phyloP scores from a whole-genome alignment of 2,888 invertebrate genomes.

The Eilema depressum region DNA sequence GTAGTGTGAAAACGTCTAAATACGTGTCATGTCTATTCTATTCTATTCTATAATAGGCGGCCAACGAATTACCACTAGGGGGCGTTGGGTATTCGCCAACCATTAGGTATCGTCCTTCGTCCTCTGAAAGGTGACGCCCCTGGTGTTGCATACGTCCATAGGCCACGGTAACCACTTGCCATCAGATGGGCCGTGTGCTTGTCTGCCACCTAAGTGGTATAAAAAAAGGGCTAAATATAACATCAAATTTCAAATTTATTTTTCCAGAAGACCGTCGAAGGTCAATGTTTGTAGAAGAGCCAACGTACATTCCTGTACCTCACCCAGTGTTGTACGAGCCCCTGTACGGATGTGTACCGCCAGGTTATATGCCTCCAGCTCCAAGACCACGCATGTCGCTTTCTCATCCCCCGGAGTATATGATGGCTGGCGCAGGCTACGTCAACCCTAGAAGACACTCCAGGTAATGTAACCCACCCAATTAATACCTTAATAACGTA shows the following conservation, averaged over 20 bases:
- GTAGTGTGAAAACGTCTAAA: too few relatives aligned
- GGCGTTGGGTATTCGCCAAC: too few relatives aligned
- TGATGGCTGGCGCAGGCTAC: slow-evolving; percentile 69
- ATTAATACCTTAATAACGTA: background rate
- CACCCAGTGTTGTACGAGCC: slow-evolving; percentile 79
- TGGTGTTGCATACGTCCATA: too few relatives aligned
- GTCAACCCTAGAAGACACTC: slow-evolving; percentile 75
- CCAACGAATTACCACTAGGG: too few relatives aligned
- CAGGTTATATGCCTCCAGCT: slow-evolving; percentile 69
- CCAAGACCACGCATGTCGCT: slow-evolving; percentile 75
- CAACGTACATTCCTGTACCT: slow-evolving; percentile 65
- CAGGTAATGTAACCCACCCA: slow-evolving; percentile 61
- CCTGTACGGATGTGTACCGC: slow-evolving; percentile 71
- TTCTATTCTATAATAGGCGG: too few relatives aligned
- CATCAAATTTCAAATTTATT: background rate
- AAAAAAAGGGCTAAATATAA: background rate
- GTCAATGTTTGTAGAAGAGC: slow-evolving; percentile 79
- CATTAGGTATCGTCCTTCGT: too few relatives aligned
- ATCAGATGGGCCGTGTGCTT: too few relatives aligned
- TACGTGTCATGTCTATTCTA: too few relatives aligned
- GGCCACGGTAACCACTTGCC: too few relatives aligned
- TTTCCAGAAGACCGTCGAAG: slow-evolving; percentile 75
- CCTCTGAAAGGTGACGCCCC: too few relatives aligned
- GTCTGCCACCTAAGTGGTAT: too few relatives aligned
- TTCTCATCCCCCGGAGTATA: slow-evolving; percentile 76